A percentile compares a stretch with the other conserved stretches of the same genome.
Conservation (phyloP, 2,113 vertebrate species). For the Tragelaphus imberbis region DNA sequence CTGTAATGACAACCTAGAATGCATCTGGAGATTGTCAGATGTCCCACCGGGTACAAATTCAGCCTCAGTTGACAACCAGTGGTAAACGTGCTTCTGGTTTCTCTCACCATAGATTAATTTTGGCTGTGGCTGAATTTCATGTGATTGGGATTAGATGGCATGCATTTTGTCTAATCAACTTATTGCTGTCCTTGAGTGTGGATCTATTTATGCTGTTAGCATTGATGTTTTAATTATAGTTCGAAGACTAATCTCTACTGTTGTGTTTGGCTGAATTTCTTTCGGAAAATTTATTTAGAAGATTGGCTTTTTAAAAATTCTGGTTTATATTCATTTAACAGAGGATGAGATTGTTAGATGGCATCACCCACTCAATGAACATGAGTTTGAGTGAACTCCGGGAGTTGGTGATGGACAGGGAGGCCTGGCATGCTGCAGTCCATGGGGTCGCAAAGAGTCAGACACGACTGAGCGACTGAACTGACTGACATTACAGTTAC, state of each 20-base stretch:
- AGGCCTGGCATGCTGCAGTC: rapidly evolving
- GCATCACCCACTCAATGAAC: background rate
- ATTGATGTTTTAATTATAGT: background rate
- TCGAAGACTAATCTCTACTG: background rate
- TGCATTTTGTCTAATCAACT: background rate
- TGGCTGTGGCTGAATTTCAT: background rate
- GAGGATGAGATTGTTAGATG: background rate
- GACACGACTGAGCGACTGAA: background rate
- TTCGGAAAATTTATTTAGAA: background rate
- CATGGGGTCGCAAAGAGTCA: background rate
- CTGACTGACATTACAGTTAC: background rate
- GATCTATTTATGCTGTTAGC: background rate
- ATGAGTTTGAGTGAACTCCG: background rate
- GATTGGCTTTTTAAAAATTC: background rate
- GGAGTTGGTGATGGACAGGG: background rate
- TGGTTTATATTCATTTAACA: background rate
- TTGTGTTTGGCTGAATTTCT: background rate
- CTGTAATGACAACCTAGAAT: background rate
- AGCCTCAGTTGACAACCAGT: background rate
- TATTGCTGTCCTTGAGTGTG: background rate
- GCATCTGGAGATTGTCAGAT: background rate
- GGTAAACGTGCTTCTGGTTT: background rate
- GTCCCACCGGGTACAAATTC: background rate
- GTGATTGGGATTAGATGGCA: background rate
- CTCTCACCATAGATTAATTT: background rate